A percentile compares a stretch with the other conserved stretches of the same genome.
These are phyloP conservation scores for Pseudorasbora parva DNA, from an alignment of 2,113 vertebrate genomes.

Conservation along the genomic window DNA sequence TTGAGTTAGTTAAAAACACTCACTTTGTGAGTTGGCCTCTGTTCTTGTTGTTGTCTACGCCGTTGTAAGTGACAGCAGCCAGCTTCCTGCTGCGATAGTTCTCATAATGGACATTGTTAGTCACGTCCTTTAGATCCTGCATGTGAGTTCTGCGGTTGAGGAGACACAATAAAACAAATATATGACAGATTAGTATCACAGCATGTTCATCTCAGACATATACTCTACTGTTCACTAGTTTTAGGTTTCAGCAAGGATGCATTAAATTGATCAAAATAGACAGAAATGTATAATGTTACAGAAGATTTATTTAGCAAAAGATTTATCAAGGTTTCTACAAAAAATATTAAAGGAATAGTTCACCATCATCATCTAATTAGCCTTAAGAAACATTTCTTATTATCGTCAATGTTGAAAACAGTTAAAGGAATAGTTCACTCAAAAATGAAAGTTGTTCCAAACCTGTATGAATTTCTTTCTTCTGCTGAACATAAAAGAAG, in stretches of 20 bases:
- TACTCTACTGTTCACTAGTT: no score
- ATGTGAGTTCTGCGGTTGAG: slow-evolving; percentile 85
- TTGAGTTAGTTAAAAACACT: slow-evolving; percentile 22
- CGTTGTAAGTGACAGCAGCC: slow-evolving; percentile 93
- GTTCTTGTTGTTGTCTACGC: slow-evolving; percentile 91
- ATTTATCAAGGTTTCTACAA: background rate
- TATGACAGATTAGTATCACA: background rate
- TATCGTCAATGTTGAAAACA: no score
- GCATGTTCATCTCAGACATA: background rate
- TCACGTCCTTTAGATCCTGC: slow-evolving; percentile 97
- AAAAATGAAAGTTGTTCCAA: no score
- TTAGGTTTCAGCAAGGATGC: no score
- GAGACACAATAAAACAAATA: background rate
- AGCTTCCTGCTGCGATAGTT: slow-evolving; percentile 95
- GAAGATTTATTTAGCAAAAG: no score
- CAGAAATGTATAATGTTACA: no score
- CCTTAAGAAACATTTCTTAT: no score
- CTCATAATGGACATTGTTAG: slow-evolving; percentile 96
- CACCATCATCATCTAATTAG: no score
- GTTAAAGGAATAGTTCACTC: no score
- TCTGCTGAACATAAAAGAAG: no score
- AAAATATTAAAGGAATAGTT: background rate
- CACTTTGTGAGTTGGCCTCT: slow-evolving; percentile 94
- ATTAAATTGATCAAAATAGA: background rate
- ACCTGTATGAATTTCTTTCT: no score